Percentiles rank a stretch among this genome's conserved stretches.
These are phyloP conservation scores for Pogoniulus pusillus DNA, from an alignment of 2,797 vertebrate genomes.

Conservation along the genomic window DNA sequence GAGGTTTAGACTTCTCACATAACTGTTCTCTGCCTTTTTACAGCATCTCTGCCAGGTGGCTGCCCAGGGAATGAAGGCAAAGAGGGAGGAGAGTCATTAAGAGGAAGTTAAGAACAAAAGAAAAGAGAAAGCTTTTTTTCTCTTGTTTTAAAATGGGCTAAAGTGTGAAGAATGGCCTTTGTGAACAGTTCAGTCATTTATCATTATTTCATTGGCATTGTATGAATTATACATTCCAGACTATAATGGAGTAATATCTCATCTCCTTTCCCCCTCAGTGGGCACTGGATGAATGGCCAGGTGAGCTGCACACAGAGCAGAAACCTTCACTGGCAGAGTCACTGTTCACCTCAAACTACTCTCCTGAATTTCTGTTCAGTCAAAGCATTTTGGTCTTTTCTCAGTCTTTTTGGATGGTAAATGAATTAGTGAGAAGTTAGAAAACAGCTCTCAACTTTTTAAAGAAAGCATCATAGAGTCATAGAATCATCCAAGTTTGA, in stretches of 20 bases:
- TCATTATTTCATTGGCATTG: slow-evolving; percentile 67
- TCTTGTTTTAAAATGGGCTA: neutral
- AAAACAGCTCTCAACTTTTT: neutral
- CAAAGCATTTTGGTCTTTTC: neutral
- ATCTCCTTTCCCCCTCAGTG: slow-evolving; percentile 43
- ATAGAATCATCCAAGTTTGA: no score
- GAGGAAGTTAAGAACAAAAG: neutral
- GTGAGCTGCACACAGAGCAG: slow-evolving; percentile 46
- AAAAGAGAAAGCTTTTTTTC: neutral
- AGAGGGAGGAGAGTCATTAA: neutral
- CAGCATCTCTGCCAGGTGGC: neutral
- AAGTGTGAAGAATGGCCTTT: slow-evolving; percentile 65
- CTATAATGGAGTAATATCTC: slow-evolving; percentile 72
- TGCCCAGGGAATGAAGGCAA: neutral
- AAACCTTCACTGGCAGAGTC: neutral
- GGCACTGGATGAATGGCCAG: slow-evolving; percentile 35
- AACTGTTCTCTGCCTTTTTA: neutral
- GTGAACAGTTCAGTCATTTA: slow-evolving; percentile 60
- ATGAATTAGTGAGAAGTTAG: neutral
- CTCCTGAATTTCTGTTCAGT: neutral
- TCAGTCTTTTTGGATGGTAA: neutral
- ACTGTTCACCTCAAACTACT: neutral
- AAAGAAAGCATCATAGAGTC: neutral
- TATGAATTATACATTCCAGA: slow-evolving; percentile 72
- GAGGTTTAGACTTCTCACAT: neutral